Base-by-base conservation (phyloP, 2,113 vertebrate species). In the Taurulus bubalis region DNA sequence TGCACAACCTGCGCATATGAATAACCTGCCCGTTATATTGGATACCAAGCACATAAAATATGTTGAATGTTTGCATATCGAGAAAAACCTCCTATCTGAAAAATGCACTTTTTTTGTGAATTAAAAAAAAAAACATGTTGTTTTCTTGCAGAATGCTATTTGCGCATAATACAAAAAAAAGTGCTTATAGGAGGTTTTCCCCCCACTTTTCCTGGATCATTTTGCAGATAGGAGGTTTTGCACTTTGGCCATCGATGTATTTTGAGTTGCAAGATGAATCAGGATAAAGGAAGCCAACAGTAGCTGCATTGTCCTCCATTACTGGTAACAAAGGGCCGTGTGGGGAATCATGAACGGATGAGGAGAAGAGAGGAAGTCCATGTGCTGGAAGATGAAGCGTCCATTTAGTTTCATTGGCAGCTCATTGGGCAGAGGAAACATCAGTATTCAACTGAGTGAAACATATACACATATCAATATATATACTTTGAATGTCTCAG, bases 351-450 rank as follows among this genome's bases (percentile, higher is more conserved):
- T 45, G 32, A 84, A 36, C 7, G 67, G 36, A 45, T 60, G 24
- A 34, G 59, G 28, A 32, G 24, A 81, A 28, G 0, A 47, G 64
- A 42, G 18, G 55, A 79, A 56, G 69, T 32, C 9, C 70, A 68
- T 74, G 62, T 36, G 8, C n/a, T 1, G 3, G 58, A 74, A 67
- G 55, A 75, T 59, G 20, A 83, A 65, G 71, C 32, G 47, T 75
- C 71, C 64, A 40, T 88, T 78, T 63, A 0, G n/a, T 66, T 73
- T 74, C 7, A 63, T 62, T 82, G 20, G 11, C 38, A 65, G 59
- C 60, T 84, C 66, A 79, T 65, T 86, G 42, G 40, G 7, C 47
- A 74, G 71, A 85, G 72, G 59, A 73, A 83, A 59, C 42, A 45
- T 84, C 68, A 66, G 79, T 49, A 79, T 86, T 80, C 26, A n/a